phyloP scores from a whole-genome alignment of 2,113 vertebrate species.

The Leuciscus idus region DNA sequence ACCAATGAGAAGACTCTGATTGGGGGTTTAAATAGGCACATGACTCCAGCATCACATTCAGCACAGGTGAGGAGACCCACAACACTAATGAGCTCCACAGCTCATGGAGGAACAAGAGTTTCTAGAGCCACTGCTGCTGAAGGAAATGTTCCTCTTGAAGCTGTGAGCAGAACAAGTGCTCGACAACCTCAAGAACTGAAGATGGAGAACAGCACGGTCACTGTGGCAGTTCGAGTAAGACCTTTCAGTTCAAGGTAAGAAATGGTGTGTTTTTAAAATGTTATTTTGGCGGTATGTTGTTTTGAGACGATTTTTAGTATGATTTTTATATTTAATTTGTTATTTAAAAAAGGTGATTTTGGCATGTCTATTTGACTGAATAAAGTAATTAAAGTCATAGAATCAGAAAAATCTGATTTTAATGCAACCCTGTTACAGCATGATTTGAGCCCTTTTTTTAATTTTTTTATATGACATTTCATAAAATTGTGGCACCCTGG shows the following conservation, averaged over 20 bases:
- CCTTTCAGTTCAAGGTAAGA: conserved; percentile 89
- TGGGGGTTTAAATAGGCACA: conserved; percentile 35
- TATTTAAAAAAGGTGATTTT: neutral
- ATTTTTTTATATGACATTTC: too few relatives aligned
- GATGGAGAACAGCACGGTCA: conserved; percentile 88
- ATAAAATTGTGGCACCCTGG: neutral
- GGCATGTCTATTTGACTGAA: neutral
- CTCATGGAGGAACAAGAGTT: conserved; percentile 45
- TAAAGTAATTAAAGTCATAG: neutral
- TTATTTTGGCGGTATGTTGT: neutral
- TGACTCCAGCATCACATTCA: conserved; percentile 14
- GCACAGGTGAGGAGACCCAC: conserved; percentile 55
- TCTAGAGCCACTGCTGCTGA: conserved; percentile 41
- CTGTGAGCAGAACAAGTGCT: conserved; percentile 54
- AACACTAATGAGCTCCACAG: conserved; percentile 32
- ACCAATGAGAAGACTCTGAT: conserved; percentile 39
- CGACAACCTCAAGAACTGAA: conserved; percentile 64
- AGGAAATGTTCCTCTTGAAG: conserved; percentile 26
- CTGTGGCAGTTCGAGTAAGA: conserved; percentile 86
- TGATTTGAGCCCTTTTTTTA: too few relatives aligned
- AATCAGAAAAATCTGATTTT: too few relatives aligned
- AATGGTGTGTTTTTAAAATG: neutral
- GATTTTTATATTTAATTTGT: neutral
- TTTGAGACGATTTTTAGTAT: neutral
- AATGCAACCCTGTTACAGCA: too few relatives aligned